Evolutionary conservation across 2,888 invertebrate genomes (phyloP).

Genomic region (Hoplodrina blanda): DNA sequence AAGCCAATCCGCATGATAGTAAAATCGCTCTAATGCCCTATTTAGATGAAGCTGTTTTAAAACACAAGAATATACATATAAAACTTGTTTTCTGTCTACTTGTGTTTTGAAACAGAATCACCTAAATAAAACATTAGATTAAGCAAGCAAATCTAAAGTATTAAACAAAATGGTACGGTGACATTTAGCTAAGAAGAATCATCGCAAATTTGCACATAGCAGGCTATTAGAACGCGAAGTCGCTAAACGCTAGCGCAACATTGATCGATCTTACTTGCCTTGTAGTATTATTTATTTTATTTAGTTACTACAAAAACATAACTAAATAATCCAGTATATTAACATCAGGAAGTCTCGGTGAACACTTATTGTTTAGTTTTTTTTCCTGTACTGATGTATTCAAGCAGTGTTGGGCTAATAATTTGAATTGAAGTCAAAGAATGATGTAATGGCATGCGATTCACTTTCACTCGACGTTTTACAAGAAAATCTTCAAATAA

Average conservation of each 20-base stretch:
- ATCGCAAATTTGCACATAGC: constrained; percentile 27
- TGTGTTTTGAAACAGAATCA: neutral
- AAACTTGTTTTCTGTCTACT: neutral
- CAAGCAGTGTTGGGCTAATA: constrained; percentile 1
- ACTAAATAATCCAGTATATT: constrained; percentile 11
- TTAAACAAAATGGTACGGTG: neutral
- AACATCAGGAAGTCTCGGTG: constrained; percentile 13
- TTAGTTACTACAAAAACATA: constrained; percentile 9
- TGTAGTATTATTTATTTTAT: neutral
- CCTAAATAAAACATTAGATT: neutral
- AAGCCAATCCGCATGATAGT: no score
- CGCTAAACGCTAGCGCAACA: constrained; percentile 40
- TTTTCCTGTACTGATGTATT: constrained; percentile 32
- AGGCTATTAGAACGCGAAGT: constrained; percentile 10
- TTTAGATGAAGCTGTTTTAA: constrained; percentile 2
- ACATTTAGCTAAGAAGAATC: constrained; percentile 8
- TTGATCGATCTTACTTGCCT: neutral
- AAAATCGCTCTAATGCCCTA: neutral
- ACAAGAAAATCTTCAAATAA: no score
- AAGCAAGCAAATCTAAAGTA: neutral
- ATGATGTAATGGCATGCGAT: neutral
- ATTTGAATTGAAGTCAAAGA: constrained; percentile 12
- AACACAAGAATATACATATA: neutral
- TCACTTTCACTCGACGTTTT: constrained; percentile 1
- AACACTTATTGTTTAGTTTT: constrained; percentile 11